These are phyloP conservation scores for Drosophila santomea DNA, from an alignment of 1,140 invertebrate genomes.

Conservation along the genomic window DNA sequence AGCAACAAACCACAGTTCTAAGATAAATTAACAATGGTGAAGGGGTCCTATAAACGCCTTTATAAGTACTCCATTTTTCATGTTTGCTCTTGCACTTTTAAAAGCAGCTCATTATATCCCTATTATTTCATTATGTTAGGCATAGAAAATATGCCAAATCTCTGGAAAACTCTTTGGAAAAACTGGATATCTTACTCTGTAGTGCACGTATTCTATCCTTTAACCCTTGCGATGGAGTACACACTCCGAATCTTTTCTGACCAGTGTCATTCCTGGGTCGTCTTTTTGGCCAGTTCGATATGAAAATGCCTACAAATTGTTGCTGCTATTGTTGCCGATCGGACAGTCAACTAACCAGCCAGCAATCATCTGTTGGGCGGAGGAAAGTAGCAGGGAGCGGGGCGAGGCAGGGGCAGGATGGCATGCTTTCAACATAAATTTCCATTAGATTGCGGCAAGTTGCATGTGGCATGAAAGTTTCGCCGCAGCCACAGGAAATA, in stretches of 20 bases:
- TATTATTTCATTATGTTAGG: not conserved
- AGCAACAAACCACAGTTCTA: not conserved
- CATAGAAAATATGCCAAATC: not conserved
- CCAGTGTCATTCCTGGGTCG: slow-evolving; percentile 55
- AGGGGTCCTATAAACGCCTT: too few species aligned
- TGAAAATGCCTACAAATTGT: slow-evolving; percentile 80
- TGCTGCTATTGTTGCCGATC: slow-evolving; percentile 44
- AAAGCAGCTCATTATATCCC: too few species aligned
- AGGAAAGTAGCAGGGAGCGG: slow-evolving; percentile 3
- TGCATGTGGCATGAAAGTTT: slow-evolving; percentile 78
- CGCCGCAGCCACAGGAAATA: slow-evolving; percentile 73
- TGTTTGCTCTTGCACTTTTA: too few species aligned
- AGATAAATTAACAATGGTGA: too few species aligned
- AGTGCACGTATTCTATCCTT: too few species aligned
- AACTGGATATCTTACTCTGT: too few species aligned
- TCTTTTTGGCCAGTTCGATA: slow-evolving; percentile 68
- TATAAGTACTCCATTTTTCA: too few species aligned
- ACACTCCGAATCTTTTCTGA: not conserved
- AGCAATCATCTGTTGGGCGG: slow-evolving; percentile 21
- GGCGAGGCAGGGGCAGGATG: slow-evolving; percentile 6
- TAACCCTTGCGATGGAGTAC: too few species aligned
- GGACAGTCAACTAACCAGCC: slow-evolving; percentile 53
- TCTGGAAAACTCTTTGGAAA: too few species aligned
- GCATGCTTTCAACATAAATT: slow-evolving; percentile 81
- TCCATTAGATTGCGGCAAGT: slow-evolving; percentile 80